Conservation (phyloP, 2,797 vertebrate species). For the Sebastes iracundus region DNA sequence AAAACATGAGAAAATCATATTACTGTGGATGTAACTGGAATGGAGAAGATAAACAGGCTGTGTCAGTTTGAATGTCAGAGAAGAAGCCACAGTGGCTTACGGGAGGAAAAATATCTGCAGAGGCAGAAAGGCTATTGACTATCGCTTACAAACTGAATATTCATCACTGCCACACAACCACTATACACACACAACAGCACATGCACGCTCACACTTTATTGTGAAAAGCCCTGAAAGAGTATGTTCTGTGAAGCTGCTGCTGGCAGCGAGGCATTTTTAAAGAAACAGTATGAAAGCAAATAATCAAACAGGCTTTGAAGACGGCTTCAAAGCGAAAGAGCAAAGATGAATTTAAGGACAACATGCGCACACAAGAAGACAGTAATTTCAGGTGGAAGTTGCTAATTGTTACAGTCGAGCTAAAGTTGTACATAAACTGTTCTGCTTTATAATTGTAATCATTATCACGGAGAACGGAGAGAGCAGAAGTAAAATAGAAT, state of each 20-base stretch:
- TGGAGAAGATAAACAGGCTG: slow-evolving; percentile 64
- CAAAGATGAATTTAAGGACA: slow-evolving; percentile 57
- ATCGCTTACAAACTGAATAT: slow-evolving; percentile 55
- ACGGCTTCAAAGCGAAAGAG: slow-evolving; percentile 61
- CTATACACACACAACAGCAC: slow-evolving; percentile 8
- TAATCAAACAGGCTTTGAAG: slow-evolving; percentile 69
- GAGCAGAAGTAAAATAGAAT: slow-evolving; percentile 7
- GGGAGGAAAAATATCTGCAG: slow-evolving; percentile 39
- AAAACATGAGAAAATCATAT: slow-evolving; percentile 71
- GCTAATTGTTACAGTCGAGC: slow-evolving; percentile 46
- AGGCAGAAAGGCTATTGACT: slow-evolving; percentile 45
- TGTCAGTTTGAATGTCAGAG: slow-evolving; percentile 56
- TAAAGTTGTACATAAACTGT: slow-evolving; percentile 26
- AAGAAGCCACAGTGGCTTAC: slow-evolving; percentile 33
- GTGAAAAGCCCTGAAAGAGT: slow-evolving; percentile 31
- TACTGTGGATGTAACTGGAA: slow-evolving; percentile 67
- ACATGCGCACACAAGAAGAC: slow-evolving; percentile 9
- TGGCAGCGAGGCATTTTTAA: slow-evolving; percentile 51
- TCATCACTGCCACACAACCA: slow-evolving; percentile 47
- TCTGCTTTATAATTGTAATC: slow-evolving; percentile 7
- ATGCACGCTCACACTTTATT: slow-evolving; percentile 11
- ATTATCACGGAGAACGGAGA: neutral
- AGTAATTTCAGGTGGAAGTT: slow-evolving; percentile 33
- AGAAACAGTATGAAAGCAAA: slow-evolving; percentile 56
- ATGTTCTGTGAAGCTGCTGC: slow-evolving; percentile 45